Evolutionary conservation across 2,113 vertebrate species (phyloP).

Genomic region (Cyphomyrus discorhynchus): DNA sequence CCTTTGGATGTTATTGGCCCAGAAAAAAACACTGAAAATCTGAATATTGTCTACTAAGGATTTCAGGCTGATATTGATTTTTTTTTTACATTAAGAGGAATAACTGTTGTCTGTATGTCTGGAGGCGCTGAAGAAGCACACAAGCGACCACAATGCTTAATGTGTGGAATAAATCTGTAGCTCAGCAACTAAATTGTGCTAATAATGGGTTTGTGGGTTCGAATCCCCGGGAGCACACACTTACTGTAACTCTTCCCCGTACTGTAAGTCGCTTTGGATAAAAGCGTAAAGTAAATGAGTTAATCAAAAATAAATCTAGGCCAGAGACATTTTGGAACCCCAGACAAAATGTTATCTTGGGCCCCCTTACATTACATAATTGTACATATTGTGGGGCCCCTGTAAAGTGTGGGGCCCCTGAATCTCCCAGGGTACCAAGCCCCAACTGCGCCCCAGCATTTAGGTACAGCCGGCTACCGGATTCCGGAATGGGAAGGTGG

Average conservation of each 20-base stretch:
- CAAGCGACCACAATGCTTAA: background rate
- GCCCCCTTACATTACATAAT: background rate
- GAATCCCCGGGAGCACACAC: background rate
- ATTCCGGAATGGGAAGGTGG: background rate
- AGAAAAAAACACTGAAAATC: background rate
- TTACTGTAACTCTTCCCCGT: background rate
- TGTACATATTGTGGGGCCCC: background rate
- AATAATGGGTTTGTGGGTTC: background rate
- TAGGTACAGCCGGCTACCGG: background rate
- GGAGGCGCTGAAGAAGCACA: background rate
- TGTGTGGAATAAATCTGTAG: background rate
- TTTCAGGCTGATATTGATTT: background rate
- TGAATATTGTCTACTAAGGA: background rate
- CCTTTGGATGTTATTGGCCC: background rate
- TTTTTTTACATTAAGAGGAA: background rate
- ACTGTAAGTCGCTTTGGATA: background rate
- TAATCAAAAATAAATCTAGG: background rate
- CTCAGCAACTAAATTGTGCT: background rate
- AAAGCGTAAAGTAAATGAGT: background rate
- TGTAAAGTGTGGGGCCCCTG: background rate
- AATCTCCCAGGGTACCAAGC: background rate
- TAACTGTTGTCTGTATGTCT: background rate
- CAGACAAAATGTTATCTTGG: background rate
- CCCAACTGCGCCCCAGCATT: background rate
- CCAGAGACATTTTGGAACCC: background rate